Conservation (phyloP, 1,140 invertebrate genomes). For the Diabrotica virgifera region DNA sequence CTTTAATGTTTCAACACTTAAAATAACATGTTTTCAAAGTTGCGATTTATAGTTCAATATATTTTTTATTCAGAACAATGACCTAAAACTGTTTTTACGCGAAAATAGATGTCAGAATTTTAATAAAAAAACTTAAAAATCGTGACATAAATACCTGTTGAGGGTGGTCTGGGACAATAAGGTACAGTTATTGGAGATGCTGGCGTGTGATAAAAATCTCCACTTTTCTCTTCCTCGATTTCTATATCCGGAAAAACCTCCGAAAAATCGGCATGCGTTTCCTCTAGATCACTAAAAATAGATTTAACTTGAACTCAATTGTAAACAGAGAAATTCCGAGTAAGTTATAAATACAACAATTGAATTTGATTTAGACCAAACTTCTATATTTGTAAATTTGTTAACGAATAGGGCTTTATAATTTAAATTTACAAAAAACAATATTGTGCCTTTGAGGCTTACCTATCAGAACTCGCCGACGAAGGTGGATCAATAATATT, state of each 20-base stretch:
- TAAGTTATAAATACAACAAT: too few species aligned
- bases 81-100: too few species aligned
- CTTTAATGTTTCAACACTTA: too few species aligned
- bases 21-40: too few species aligned
- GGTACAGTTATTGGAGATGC: constrained; percentile 63
- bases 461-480: constrained; percentile 82
- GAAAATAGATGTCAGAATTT: too few species aligned
- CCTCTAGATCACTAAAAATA: constrained; percentile 50
- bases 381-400: constrained; percentile 3
- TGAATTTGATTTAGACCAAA: background rate
- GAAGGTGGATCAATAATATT: constrained; percentile 72
- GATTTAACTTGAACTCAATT: background rate
- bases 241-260: constrained; percentile 58
- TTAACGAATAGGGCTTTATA: too few species aligned
- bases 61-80: too few species aligned
- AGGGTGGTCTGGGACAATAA: constrained; percentile 64
- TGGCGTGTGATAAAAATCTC: constrained; percentile 54
- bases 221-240: constrained; percentile 61
- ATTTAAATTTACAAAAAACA: too few species aligned
- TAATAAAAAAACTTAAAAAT: too few species aligned
- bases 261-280: constrained; percentile 55
- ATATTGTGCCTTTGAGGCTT: constrained; percentile 33
- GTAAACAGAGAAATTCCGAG: background rate
- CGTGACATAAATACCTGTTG: constrained; percentile 54
- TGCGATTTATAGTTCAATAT: too few species aligned